phyloP scores from a whole-genome alignment of 2,113 vertebrate genomes.

The Uropsilus gracilis region DNA sequence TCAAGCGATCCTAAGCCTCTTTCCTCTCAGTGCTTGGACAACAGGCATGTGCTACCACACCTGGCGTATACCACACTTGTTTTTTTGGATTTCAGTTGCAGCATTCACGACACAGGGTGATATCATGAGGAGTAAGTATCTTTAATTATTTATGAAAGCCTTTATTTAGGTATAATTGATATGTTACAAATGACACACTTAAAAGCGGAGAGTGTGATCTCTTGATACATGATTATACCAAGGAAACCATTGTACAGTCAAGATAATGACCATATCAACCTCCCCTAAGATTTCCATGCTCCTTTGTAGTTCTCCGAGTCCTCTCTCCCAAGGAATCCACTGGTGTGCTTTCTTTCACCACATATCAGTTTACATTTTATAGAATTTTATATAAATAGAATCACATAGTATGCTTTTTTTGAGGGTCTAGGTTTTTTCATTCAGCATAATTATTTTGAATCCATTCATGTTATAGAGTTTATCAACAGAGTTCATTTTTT shows the following conservation, averaged over 20 bases:
- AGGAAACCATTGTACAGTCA: not conserved
- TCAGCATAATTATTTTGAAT: constrained; percentile 9
- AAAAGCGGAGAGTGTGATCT: not conserved
- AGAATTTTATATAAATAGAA: not conserved
- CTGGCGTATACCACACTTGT: too few species aligned
- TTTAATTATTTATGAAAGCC: not conserved
- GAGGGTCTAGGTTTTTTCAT: not conserved
- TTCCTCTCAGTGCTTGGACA: too few species aligned
- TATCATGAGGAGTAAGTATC: not conserved
- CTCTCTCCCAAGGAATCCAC: not conserved
- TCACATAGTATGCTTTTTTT: not conserved
- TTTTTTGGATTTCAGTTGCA: not conserved
- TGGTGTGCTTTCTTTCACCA: not conserved
- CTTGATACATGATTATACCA: not conserved
- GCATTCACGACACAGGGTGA: not conserved
- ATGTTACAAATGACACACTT: not conserved
- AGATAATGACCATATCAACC: not conserved
- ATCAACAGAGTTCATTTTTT: not conserved
- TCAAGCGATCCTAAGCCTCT: too few species aligned
- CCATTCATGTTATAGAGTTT: not conserved
- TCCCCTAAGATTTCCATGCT: not conserved
- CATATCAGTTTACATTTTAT: not conserved
- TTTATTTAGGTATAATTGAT: not conserved
- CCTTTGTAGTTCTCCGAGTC: not conserved
- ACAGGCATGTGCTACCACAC: too few species aligned